phyloP scores from a whole-genome alignment of 2,797 vertebrate genomes.

The Nannoperca obscura region DNA sequence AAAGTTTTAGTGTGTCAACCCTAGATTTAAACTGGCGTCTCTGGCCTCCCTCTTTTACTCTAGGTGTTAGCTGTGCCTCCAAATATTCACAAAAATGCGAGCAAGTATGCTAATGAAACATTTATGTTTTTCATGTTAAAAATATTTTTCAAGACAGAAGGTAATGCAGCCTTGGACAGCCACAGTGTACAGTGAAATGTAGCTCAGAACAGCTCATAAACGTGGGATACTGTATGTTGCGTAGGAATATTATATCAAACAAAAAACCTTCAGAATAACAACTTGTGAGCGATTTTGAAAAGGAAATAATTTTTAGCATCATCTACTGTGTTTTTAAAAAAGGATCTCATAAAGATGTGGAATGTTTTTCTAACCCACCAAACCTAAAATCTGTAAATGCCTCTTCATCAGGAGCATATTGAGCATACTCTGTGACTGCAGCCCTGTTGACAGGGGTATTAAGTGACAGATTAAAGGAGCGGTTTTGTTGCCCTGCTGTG shows the following conservation, averaged over 20 bases:
- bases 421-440: constrained; percentile 38
- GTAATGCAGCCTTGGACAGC: neutral
- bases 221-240: neutral
- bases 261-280: constrained; percentile 5
- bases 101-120: constrained; percentile 9
- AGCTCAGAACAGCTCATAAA: neutral
- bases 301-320: neutral
- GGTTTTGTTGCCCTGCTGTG: constrained; percentile 64
- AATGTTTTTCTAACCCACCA: constrained; percentile 11
- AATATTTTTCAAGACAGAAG: neutral
- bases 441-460: constrained; percentile 51
- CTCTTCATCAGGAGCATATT: constrained; percentile 18
- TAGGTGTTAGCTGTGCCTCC: constrained; percentile 6
- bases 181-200: neutral
- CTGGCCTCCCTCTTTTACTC: constrained; percentile 22
- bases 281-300: neutral
- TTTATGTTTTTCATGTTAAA: constrained; percentile 16
- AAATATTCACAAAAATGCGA: constrained; percentile 18
- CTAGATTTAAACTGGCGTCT: constrained; percentile 45
- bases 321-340: neutral
- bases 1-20: constrained; percentile 43
- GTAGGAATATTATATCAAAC: constrained; percentile 6
- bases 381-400: constrained; percentile 6
- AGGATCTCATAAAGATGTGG: neutral
- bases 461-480: constrained; percentile 62